Evolutionary conservation across 2,113 vertebrate genomes (phyloP), one percentile per base, ranked within the genome.

Genomic region (Corythaeola cristata): DNA sequence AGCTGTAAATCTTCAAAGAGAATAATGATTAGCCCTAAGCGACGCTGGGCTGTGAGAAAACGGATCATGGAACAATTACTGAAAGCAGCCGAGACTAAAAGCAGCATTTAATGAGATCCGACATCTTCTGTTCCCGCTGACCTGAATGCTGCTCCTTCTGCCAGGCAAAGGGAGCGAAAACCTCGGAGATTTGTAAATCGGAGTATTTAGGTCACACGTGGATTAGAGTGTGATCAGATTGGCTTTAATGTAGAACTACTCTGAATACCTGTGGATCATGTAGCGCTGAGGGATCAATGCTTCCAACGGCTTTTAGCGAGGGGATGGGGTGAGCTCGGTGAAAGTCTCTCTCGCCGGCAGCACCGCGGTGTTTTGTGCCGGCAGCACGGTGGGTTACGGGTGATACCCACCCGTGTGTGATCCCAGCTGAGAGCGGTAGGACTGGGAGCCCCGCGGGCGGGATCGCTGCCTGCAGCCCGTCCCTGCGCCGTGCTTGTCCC

Each of bases 171-270:
- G 49, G 91, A 90, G 68, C 0, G 0, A 81, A 94, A 91, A 63
- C 89, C 94, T 68, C 84, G 1, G 91, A 60, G 93, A 52, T 82
- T 85, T 67, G 33, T 35, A 47, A 87, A 4, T 32, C 8, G 0
- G 56, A 81, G 81, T 75, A 94, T 96, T 84, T 56, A 67, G 92
- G 95, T 88, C 88, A 56, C 93, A 94, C 39, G 9, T 90, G 96
- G 92, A 67, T 94, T 47, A 32, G 10, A 64, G 72, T 11, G 20
- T 56, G 92, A 76, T 37, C 85, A 77, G 62, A 3, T 39, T 68
- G 55, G 41, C 56, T 88, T 77, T 67, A 21, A 41, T 15, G 62
- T 39, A 15, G 62, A 83, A 37, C 79, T 83, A 45, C 67, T 71
- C 55, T 30, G 11, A 28, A 26, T 7, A 3, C 11, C 76, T 90